phyloP scores from a whole-genome alignment of 1,140 invertebrate genomes.

The Acyrthosiphon pisum region DNA sequence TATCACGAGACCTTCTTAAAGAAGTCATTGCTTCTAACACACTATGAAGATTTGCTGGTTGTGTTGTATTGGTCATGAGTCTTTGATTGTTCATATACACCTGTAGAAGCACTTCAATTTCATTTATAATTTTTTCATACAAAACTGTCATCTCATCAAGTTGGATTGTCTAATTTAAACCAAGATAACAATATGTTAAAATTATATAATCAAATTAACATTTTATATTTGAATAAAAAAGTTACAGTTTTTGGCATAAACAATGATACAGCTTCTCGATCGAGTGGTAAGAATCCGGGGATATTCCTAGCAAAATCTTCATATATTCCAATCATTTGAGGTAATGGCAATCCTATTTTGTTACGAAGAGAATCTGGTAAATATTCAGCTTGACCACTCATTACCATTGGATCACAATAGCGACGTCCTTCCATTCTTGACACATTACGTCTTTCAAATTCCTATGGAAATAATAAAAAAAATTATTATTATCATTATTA shows the following conservation, averaged over 20 bases:
- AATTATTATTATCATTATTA: neutral
- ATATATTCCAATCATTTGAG: constrained; percentile 91
- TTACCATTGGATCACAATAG: constrained; percentile 83
- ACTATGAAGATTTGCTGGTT: constrained; percentile 64
- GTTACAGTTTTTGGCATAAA: constrained; percentile 74
- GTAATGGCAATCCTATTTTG: constrained; percentile 88
- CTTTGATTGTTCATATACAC: constrained; percentile 58
- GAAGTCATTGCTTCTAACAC: constrained; percentile 79
- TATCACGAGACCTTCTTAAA: constrained; percentile 77
- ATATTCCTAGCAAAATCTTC: constrained; percentile 97
- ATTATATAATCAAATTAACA: neutral
- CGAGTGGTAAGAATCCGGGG: constrained; percentile 89
- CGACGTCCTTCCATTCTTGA: constrained; percentile 72
- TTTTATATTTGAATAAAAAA: neutral
- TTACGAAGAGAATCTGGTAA: constrained; percentile 93
- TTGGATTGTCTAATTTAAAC: constrained; percentile 59
- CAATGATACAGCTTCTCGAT: constrained; percentile 76
- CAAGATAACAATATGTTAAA: neutral
- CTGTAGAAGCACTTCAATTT: constrained; percentile 70
- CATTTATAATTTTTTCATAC: constrained; percentile 71
- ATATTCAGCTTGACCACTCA: constrained; percentile 90
- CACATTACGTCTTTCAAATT: constrained; percentile 71
- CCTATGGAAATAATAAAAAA: constrained; percentile 63
- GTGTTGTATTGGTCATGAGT: constrained; percentile 60
- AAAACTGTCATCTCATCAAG: constrained; percentile 71